These are phyloP conservation scores for Limanda limanda DNA, from an alignment of 2,113 vertebrate species.

Conservation along the genomic window DNA sequence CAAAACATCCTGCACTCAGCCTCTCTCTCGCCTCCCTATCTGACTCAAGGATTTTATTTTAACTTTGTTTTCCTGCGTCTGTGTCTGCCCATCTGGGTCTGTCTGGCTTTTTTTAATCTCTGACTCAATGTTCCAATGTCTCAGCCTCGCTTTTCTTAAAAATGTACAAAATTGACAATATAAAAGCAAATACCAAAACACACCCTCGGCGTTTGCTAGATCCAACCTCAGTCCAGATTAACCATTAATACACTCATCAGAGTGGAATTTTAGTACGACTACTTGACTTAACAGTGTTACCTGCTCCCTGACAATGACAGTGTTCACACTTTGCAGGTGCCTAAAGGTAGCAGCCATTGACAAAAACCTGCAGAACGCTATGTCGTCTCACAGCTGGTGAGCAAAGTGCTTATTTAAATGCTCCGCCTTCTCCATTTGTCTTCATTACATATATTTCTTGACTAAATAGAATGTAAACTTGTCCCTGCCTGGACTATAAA, in stretches of 20 bases:
- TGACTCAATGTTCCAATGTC: background rate
- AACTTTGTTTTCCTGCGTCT: slow-evolving; percentile 23
- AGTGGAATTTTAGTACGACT: background rate
- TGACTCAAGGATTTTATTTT: slow-evolving; percentile 2
- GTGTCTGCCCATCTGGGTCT: slow-evolving; percentile 5
- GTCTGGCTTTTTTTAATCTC: background rate
- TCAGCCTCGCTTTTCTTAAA: background rate
- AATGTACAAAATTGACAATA: background rate
- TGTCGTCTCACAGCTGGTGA: background rate
- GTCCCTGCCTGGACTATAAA: background rate
- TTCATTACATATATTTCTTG: background rate
- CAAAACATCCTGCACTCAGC: slow-evolving; percentile 59
- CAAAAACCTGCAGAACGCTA: background rate
- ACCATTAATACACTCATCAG: background rate
- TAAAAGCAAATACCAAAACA: slow-evolving; percentile 7
- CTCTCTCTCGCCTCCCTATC: slow-evolving; percentile 22
- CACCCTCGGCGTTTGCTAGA: background rate
- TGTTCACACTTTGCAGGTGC: background rate
- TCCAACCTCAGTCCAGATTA: background rate
- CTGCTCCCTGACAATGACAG: too few relatives aligned
- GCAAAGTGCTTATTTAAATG: background rate
- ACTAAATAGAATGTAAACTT: background rate
- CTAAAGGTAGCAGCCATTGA: background rate
- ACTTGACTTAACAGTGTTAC: too few relatives aligned
- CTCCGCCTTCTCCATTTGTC: background rate